Evolutionary conservation across 2,888 invertebrate species (phyloP), one percentile per base, ranked within the genome.

Genomic region (Trissolcus japonicus): DNA sequence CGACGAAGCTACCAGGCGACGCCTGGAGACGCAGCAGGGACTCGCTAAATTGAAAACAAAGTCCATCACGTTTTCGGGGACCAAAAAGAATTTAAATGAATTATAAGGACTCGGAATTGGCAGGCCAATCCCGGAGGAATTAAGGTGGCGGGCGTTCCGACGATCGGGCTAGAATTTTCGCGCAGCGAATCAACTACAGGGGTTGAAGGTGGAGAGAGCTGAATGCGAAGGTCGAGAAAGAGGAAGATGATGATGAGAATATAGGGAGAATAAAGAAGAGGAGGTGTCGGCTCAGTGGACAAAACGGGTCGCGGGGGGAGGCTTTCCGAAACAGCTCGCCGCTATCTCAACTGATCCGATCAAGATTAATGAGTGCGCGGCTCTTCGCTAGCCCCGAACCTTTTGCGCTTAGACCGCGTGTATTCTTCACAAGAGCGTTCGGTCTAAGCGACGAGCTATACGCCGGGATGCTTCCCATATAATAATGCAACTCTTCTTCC

Each of bases 361-460:
- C 86, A 88, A 88, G 87, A 88, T 89, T 88, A 92, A 92, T 91
- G 91, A 91, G 91, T 90, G 86, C 89, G 89, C 89, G 91, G 91
- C 91, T 91, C 71, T 91, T 91, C 35, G 35, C 90, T 90, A 86
- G 90, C 88, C 88, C 35, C 35, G 11, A 87, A 85, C 85, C 84
- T 85, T 86, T 86, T 83, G 82, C 85, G 81, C 66, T 84, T 83
- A 84, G 82, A 73, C 78, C 74, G 74, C 75, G 65, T 74, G 65
- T 77, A 77, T 73, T 72, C 61, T 62, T 75, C 76, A 80, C 82
- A 81, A 82, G 82, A 81, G 83, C 80, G 81, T 78, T 82, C 43
- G 81, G 80, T 83, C 80, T 81, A 82, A 83, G 83, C 82, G 85
- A 83, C 85, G 85, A 84, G 84, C 84, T 84, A 82, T 76, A 6